Evolutionary conservation across 2,888 invertebrate genomes (phyloP).

Genomic region (Mayetiola destructor): DNA sequence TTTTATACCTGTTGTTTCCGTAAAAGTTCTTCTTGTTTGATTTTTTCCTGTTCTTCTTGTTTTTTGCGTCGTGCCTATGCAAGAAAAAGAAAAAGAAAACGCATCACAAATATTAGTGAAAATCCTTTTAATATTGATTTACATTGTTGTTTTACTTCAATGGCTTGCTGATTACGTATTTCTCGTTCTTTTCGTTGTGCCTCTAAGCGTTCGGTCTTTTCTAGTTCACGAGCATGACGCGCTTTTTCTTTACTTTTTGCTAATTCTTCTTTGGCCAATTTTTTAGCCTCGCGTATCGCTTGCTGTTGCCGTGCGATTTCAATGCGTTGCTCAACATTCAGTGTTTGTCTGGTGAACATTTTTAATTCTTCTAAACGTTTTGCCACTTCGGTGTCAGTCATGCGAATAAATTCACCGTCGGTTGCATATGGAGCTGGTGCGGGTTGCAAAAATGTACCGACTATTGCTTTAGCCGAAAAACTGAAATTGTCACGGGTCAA

Average conservation of each 20-base stretch:
- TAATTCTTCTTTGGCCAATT: constrained; percentile 52
- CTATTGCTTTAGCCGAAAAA: constrained; percentile 73
- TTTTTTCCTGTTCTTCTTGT: constrained; percentile 72
- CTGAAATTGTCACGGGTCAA: constrained; percentile 79
- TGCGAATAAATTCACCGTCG: constrained; percentile 57
- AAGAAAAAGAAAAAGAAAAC: constrained; percentile 37
- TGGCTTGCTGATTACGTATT: constrained; percentile 65
- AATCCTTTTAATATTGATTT: neutral
- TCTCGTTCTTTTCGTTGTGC: constrained; percentile 68
- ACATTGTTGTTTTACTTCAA: constrained; percentile 49
- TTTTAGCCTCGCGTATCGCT: constrained; percentile 59
- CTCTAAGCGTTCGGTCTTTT: constrained; percentile 70
- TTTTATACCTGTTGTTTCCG: constrained; percentile 66
- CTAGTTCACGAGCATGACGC: constrained; percentile 43
- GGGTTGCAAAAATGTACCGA: constrained; percentile 84
- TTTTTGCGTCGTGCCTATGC: constrained; percentile 69
- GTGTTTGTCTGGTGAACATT: constrained; percentile 44
- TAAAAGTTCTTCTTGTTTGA: constrained; percentile 68
- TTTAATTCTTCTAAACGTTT: constrained; percentile 56
- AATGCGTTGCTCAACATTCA: constrained; percentile 60
- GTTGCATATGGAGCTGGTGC: constrained; percentile 44
- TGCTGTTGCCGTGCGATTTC: constrained; percentile 59
- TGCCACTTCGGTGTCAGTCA: constrained; percentile 69
- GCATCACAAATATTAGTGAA: constrained; percentile 20
- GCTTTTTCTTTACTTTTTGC: constrained; percentile 40